Conservation (phyloP, 2,797 vertebrate genomes). For the Melanogrammus aeglefinus region DNA sequence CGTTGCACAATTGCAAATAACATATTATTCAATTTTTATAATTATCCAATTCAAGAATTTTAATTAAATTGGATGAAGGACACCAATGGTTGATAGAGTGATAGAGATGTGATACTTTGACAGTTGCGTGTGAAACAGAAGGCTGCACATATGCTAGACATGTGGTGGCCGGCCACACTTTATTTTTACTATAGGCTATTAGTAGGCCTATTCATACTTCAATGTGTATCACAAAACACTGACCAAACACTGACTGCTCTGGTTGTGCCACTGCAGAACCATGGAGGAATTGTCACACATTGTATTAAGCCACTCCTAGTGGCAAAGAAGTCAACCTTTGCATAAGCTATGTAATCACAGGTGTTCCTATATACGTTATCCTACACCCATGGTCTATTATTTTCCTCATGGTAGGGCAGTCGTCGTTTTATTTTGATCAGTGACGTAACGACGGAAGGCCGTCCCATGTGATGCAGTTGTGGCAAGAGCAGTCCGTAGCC, state of each 20-base stretch:
- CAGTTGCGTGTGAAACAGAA: too few relatives aligned
- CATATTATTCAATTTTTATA: not conserved
- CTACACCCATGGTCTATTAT: not conserved
- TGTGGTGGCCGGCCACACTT: not conserved
- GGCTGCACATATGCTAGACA: not conserved
- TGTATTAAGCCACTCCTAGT: not conserved
- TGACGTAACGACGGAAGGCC: conserved; percentile 46
- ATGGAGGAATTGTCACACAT: not conserved
- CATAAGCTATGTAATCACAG: not conserved
- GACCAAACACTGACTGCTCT: not conserved
- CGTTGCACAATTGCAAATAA: not conserved
- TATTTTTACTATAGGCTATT: not conserved
- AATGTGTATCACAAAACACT: not conserved
- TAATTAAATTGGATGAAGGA: not conserved
- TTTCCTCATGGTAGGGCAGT: not conserved
- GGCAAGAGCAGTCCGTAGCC: conserved; percentile 13
- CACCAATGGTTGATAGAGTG: not conserved
- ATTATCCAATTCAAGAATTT: not conserved
- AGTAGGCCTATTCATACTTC: not conserved
- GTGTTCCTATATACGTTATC: not conserved
- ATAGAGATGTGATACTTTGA: not conserved
- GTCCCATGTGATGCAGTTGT: conserved; percentile 59
- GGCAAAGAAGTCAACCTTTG: not conserved
- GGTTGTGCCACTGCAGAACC: not conserved
- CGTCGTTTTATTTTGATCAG: conserved; percentile 2